Conservation (phyloP, 1,140 invertebrate species). For the Andrena cerasifolii region DNA sequence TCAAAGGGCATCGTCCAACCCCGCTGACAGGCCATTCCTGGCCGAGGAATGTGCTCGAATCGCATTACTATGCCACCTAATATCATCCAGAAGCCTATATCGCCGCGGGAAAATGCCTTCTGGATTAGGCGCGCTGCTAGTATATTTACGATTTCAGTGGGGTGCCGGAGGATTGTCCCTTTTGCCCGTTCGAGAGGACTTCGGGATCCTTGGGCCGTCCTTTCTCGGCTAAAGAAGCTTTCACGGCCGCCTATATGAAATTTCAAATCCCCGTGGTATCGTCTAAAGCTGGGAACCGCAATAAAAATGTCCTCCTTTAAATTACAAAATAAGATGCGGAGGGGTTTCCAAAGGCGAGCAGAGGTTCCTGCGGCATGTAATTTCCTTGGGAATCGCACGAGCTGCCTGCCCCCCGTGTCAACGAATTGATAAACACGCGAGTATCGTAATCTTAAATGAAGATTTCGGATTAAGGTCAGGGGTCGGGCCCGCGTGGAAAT, state of each 20-base stretch:
- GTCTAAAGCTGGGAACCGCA: neutral
- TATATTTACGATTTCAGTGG: slow-evolving; percentile 44
- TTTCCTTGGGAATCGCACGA: neutral
- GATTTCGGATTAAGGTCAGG: slow-evolving; percentile 15
- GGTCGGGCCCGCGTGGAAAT: slow-evolving; percentile 3
- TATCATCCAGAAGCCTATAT: slow-evolving; percentile 27
- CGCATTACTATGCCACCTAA: slow-evolving; percentile 21
- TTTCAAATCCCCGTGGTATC: neutral
- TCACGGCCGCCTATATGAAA: slow-evolving; percentile 17
- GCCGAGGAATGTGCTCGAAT: neutral
- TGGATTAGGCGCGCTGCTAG: slow-evolving; percentile 35
- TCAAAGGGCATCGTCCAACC: neutral
- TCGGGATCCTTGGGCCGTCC: neutral
- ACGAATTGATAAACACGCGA: slow-evolving; percentile 38
- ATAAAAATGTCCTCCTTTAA: neutral
- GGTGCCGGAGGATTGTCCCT: neutral
- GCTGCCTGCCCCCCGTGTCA: neutral
- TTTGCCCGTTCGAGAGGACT: neutral
- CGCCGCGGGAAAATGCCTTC: neutral
- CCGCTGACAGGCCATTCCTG: slow-evolving; percentile 8
- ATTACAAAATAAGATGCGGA: neutral
- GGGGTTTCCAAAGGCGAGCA: neutral
- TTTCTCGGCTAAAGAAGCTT: neutral
- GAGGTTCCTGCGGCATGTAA: neutral
- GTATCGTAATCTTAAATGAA: slow-evolving; percentile 25